Percentiles rank a stretch among this genome's conserved stretches.
Evolutionary conservation across 2,888 invertebrate genomes (phyloP).

Genomic region (Metacarcinus magister): DNA sequence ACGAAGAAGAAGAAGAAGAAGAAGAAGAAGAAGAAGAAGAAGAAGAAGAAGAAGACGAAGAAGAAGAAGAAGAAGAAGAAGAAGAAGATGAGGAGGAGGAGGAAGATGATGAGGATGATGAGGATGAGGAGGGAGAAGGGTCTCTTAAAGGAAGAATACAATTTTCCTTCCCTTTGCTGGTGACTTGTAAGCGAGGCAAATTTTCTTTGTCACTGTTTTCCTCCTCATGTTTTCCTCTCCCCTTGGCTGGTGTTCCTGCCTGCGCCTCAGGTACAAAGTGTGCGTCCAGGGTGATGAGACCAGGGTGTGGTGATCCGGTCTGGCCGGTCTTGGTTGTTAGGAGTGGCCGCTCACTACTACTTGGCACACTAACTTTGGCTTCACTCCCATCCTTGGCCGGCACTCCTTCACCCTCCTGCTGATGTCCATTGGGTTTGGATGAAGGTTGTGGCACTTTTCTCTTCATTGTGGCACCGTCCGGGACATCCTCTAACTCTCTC

Average conservation of each 20-base stretch:
- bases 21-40: neutral
- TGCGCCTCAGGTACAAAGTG: neutral
- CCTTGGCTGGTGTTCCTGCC: neutral
- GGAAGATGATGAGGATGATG: neutral
- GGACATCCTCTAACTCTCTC: neutral
- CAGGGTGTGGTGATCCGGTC: neutral
- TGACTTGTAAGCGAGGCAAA: neutral
- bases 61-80: neutral
- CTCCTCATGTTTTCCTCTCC: slow-evolving; percentile 58
- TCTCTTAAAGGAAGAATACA: slow-evolving; percentile 5
- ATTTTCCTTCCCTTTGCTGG: slow-evolving; percentile 34
- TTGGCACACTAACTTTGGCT: neutral
- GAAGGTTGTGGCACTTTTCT: neutral
- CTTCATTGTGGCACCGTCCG: neutral
- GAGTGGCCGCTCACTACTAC: neutral
- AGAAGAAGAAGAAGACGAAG: neutral
- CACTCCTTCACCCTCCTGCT: neutral
- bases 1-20: neutral
- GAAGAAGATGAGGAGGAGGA: neutral
- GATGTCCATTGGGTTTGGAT: neutral
- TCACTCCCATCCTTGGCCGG: neutral
- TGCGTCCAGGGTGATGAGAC: neutral
- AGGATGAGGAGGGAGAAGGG: neutral
- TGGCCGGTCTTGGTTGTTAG: neutral
- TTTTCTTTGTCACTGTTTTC: slow-evolving; percentile 78